phyloP scores from a whole-genome alignment of 2,888 invertebrate genomes.

The Nycteola revayana region DNA sequence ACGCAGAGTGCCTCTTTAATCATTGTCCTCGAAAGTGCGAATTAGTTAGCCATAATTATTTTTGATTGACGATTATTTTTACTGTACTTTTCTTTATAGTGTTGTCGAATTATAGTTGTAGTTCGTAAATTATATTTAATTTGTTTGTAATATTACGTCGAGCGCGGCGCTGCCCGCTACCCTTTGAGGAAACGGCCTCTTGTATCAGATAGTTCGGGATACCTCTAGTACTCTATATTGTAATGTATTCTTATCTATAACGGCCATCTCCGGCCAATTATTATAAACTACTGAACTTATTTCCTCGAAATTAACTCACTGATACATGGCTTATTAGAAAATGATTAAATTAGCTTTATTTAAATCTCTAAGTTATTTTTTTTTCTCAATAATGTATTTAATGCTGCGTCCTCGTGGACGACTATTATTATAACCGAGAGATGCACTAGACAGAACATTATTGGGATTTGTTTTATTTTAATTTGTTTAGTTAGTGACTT shows the following conservation, averaged over 20 bases:
- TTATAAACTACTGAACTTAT: slow-evolving; percentile 35
- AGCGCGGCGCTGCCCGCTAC: slow-evolving; percentile 25
- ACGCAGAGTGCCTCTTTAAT: slow-evolving; percentile 78
- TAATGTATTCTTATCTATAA: slow-evolving; percentile 42
- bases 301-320: slow-evolving; percentile 58
- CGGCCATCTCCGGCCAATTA: slow-evolving; percentile 36
- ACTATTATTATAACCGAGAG: slow-evolving; percentile 28
- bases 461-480: slow-evolving; percentile 69
- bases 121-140: slow-evolving; percentile 61
- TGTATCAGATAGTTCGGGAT: slow-evolving; percentile 56
- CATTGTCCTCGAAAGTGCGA: slow-evolving; percentile 68
- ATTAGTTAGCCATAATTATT: slow-evolving; percentile 74
- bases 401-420: slow-evolving; percentile 29
- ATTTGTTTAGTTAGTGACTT: slow-evolving; percentile 69
- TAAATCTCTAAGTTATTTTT: slow-evolving; percentile 71
- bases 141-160: slow-evolving; percentile 34
- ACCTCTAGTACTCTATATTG: slow-evolving; percentile 33
- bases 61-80: slow-evolving; percentile 66
- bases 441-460: slow-evolving; percentile 50
- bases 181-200: slow-evolving; percentile 43
- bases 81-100: slow-evolving; percentile 57
- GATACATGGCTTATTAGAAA: slow-evolving; percentile 64
- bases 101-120: slow-evolving; percentile 73
- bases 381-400: slow-evolving; percentile 59
- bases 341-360: slow-evolving; percentile 72